Evolutionary conservation across 2,888 invertebrate species (phyloP).

Genomic region (Noctua pronuba): DNA sequence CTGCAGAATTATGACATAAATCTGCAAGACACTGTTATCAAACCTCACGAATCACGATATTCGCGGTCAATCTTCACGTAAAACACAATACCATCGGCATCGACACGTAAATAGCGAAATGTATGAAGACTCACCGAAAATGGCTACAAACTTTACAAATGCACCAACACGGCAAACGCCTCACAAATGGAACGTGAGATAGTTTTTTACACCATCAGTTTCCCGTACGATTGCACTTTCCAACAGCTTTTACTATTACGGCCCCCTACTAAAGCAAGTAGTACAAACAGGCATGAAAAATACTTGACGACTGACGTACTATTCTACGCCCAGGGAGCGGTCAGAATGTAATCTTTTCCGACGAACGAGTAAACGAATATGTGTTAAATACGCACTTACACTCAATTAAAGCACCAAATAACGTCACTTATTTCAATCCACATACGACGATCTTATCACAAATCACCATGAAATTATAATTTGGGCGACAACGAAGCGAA

Average conservation of each 20-base stretch:
- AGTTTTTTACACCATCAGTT: constrained; percentile 86
- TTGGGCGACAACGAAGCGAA: constrained; percentile 89
- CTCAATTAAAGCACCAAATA: constrained; percentile 78
- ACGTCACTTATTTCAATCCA: constrained; percentile 82
- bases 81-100: constrained; percentile 72
- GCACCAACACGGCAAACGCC: constrained; percentile 80
- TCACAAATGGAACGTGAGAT: constrained; percentile 86
- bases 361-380: constrained; percentile 71
- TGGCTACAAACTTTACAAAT: constrained; percentile 86
- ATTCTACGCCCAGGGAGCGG: constrained; percentile 88
- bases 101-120: constrained; percentile 83
- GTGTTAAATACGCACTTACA: constrained; percentile 76
- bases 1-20: constrained; percentile 44
- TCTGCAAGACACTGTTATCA: constrained; percentile 46
- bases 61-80: constrained; percentile 69
- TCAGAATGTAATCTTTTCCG: constrained; percentile 83
- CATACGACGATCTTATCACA: constrained; percentile 79
- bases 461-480: constrained; percentile 83
- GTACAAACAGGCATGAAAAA: constrained; percentile 89
- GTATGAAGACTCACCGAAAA: constrained; percentile 85
- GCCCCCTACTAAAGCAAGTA: constrained; percentile 85
- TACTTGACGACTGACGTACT: constrained; percentile 87
- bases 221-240: constrained; percentile 88
- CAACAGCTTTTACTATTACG: constrained; percentile 89
- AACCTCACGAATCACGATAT: constrained; percentile 64